Percentiles rank a stretch among this genome's conserved stretches.
Evolutionary conservation across 2,888 invertebrate species (phyloP).

Genomic region (Ornithoptera alexandrae): DNA sequence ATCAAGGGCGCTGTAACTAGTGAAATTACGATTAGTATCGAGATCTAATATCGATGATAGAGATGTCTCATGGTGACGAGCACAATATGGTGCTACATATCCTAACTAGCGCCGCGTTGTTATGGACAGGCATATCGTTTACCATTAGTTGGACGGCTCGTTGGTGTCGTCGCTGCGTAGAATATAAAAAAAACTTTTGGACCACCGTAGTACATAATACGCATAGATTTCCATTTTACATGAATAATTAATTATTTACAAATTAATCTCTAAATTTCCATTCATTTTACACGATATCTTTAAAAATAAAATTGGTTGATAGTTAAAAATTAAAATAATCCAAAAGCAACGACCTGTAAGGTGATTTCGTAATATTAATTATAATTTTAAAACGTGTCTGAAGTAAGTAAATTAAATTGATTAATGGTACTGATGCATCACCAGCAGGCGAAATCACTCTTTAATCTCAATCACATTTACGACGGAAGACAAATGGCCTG

Average conservation of each 20-base stretch:
- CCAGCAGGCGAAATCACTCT: constrained; percentile 33
- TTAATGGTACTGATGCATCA: constrained; percentile 34
- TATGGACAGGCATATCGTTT: too few species aligned
- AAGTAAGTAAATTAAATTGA: constrained; percentile 30
- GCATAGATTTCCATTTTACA: neutral
- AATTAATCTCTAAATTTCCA: neutral
- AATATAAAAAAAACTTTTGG: too few species aligned
- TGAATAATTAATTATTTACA: neutral
- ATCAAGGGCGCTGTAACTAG: too few species aligned
- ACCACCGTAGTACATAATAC: neutral
- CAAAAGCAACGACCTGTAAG: neutral
- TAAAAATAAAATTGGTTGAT: neutral
- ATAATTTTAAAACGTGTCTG: constrained; percentile 2
- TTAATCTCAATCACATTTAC: constrained; percentile 35
- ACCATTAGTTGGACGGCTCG: too few species aligned
- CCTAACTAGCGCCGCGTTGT: too few species aligned
- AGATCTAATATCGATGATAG: too few species aligned
- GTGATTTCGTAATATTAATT: constrained; percentile 7
- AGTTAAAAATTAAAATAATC: neutral
- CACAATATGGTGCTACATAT: too few species aligned
- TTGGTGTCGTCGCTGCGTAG: too few species aligned
- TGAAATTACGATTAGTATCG: too few species aligned
- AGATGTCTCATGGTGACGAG: too few species aligned
- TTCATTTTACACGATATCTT: neutral
- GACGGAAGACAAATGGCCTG: constrained; percentile 38